Evolutionary conservation across 1,140 invertebrate species (phyloP).

Genomic region (Geopemphigus sp.): DNA sequence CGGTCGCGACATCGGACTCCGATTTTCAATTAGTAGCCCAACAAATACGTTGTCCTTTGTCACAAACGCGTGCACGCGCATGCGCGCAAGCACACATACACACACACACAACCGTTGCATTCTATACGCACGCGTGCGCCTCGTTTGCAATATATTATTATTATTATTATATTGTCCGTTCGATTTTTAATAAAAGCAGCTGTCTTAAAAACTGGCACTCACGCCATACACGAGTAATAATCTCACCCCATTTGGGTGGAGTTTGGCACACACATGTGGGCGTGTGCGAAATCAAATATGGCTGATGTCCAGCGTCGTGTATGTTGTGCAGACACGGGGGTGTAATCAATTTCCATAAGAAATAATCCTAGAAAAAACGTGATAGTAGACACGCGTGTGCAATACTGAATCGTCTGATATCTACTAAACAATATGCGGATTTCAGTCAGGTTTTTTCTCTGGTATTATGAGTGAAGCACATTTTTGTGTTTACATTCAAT

Average conservation of each 20-base stretch:
- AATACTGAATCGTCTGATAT: too few relatives aligned
- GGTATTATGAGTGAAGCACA: too few relatives aligned
- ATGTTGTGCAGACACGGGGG: neutral
- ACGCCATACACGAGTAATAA: neutral
- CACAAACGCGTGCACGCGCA: neutral
- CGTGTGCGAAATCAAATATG: constrained; percentile 48
- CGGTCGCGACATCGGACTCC: neutral
- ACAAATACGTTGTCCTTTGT: neutral
- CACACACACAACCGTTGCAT: neutral
- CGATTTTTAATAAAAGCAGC: neutral
- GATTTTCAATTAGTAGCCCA: constrained; percentile 1
- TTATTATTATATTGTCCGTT: neutral
- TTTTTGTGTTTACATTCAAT: too few relatives aligned
- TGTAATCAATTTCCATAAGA: constrained; percentile 6
- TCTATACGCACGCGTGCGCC: neutral
- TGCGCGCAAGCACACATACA: too few relatives aligned
- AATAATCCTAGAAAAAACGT: constrained; percentile 5
- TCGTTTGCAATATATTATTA: neutral
- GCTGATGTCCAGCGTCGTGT: constrained; percentile 41
- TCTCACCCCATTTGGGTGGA: constrained; percentile 44
- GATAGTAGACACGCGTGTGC: too few relatives aligned
- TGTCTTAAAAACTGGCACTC: constrained; percentile 5
- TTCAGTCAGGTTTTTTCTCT: too few relatives aligned
- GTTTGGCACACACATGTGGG: constrained; percentile 47
- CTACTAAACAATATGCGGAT: too few relatives aligned